Base-by-base conservation (phyloP, 35 echinoderm and acorn worm species). In the Ophioderma brevispina region DNA sequence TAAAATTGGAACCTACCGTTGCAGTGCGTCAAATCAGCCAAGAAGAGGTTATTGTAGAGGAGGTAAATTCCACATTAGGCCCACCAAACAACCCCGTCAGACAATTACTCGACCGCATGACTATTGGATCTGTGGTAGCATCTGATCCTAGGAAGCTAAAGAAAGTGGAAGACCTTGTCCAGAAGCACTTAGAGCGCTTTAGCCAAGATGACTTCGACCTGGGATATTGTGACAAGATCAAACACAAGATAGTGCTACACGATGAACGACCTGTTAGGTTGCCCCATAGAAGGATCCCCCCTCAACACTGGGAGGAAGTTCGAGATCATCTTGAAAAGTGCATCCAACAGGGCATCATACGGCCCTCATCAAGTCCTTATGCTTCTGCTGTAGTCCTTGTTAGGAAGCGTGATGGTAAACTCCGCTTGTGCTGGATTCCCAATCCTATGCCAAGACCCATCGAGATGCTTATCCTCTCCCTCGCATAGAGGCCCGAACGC, bases 191-290 rank as follows among this genome's bases (percentile, higher is more conserved):
- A 6, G 76, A 77, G 28, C 76, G 76, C 30, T 77, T 77, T 77
- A 77, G 76, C 76, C 76, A 77, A 77, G 76, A 77, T 35, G 76
- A 77, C 25, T 77, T 77, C 30, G 76, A 77, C 28, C 6, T 77
- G 13, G 76, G 76, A 28, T 77, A 77, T 35, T 77, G 76, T 35
- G 76, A 30, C 28, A 77, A 77, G 30, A 77, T 77, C 76, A 30
- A 35, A 28, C 76, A 77, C 28, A 8, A 30, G 8, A 77, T 77
- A 28, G 34, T 31, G 10, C 8, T 77, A 11, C 8, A 8, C 34
- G 76, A 77, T 30, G 30, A 77, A 6, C 8, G 30, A 30, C 10
- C 76, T 8, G 76, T 77, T 13, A 10, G 76, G 13, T 10, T 77
- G 25, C 76, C 76, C 13, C 76, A 77, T 77, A 10, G 76, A 28